phyloP scores from a whole-genome alignment of 2,797 vertebrate species.

The Rachycentron canadum region DNA sequence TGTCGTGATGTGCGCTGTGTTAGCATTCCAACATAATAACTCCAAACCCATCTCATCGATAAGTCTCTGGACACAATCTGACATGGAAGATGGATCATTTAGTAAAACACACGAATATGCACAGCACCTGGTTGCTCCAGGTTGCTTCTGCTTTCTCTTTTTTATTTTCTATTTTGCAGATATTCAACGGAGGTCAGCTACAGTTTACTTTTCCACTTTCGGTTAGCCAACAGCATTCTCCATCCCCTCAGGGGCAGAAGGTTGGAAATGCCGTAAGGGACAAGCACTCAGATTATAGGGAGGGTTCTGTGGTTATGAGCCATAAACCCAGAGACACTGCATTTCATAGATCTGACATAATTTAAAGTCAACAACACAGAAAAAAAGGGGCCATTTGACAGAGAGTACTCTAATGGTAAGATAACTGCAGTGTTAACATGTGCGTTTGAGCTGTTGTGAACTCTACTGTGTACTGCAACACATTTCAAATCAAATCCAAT shows the following conservation, averaged over 20 bases:
- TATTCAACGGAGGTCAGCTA: constrained; percentile 46
- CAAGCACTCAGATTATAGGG: constrained; percentile 55
- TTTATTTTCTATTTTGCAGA: background rate
- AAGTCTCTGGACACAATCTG: constrained; percentile 14
- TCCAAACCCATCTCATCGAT: constrained; percentile 29
- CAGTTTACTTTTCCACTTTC: constrained; percentile 54
- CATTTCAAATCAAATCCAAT: too few relatives aligned
- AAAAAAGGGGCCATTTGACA: constrained; percentile 22
- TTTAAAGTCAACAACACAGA: constrained; percentile 50
- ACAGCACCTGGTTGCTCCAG: constrained; percentile 3
- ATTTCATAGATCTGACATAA: constrained; percentile 48
- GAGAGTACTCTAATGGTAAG: constrained; percentile 19
- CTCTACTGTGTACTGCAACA: constrained; percentile 13
- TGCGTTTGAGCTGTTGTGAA: constrained; percentile 16
- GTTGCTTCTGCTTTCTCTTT: background rate
- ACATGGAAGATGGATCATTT: constrained; percentile 24
- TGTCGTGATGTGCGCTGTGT: constrained; percentile 15
- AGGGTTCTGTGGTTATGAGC: constrained; percentile 47
- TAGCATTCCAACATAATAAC: constrained; percentile 48
- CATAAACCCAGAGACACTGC: constrained; percentile 41
- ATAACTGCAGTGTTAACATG: constrained; percentile 30
- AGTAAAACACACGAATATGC: background rate
- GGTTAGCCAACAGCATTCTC: constrained; percentile 37
- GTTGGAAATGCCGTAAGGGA: constrained; percentile 30
- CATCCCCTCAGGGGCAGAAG: constrained; percentile 11